Evolutionary conservation across 2,888 invertebrate genomes (phyloP), one percentile per base, ranked within the genome.

Genomic region (Gisinianus flammeolus): DNA sequence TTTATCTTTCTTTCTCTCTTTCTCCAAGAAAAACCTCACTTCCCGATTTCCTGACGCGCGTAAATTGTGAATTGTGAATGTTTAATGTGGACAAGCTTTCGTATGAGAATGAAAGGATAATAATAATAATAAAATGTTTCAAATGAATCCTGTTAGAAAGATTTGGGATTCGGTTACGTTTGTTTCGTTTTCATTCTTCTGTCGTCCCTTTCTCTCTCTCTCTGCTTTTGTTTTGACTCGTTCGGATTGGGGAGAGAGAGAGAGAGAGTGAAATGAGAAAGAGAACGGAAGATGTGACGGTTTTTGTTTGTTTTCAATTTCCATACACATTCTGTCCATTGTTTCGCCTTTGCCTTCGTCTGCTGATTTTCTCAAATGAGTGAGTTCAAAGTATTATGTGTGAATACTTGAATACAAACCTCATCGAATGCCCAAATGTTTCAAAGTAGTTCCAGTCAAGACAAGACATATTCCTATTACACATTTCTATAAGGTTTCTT

Each of bases 211-310:
- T 35, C 24, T 35, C 28, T 44, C 52, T 22, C 35, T 33, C 67
- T 56, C n/a, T 56, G 19, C 56, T 56, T 56, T n/a, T n/a, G n/a
- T 56, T 56, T 56, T 58, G 58, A 10, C 58, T 58, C 22, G 58
- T 2, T 58, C 44, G 8, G 24, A 22, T 12, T 0, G 8, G 26
- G 56, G 44, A 70, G 22, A 6, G 2, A 67, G 68, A 68, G 10
- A 12, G 16, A 31, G 33, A 30, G 2, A 35, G 68, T 35, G 6
- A 70, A 26, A 71, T 16, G 22, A 62, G 58, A 28, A 26, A 12
- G 62, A 62, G 26, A 26, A 26, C 22, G 62, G 62, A 58, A 58
- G 56, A 44, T 44, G 44, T 44, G 44, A 44, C 19, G 44, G 44
- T 2, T 6, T n/a, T 44, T 44, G 44, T 44, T 44, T 44, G 44